These are phyloP conservation scores for Acholoe squamosa DNA, from an alignment of 2,888 invertebrate species.

Conservation along the genomic window DNA sequence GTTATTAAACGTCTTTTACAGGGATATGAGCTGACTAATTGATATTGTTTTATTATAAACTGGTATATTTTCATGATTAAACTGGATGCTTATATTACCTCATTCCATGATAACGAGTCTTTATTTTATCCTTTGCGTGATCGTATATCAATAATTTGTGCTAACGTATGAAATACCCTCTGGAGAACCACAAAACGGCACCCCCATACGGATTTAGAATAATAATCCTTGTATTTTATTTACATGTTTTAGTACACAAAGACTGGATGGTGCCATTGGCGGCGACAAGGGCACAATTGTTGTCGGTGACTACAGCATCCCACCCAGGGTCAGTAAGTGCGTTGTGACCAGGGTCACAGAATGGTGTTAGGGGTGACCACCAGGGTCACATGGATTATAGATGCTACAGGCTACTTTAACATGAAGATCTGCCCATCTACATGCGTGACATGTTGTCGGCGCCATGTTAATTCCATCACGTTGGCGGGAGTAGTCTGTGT, in stretches of 20 bases:
- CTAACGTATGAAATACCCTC: too few species aligned
- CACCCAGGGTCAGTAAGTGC: slow-evolving; percentile 30
- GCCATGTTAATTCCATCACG: slow-evolving; percentile 21
- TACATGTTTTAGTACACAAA: not conserved
- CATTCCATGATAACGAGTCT: too few species aligned
- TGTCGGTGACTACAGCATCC: not conserved
- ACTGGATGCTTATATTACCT: too few species aligned
- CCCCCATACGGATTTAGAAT: not conserved
- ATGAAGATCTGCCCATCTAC: slow-evolving; percentile 13
- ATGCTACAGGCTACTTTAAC: not conserved
- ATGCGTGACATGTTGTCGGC: slow-evolving; percentile 45
- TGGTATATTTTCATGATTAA: too few species aligned
- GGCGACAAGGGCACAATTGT: not conserved
- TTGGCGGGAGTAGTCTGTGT: slow-evolving; percentile 22
- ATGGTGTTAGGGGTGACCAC: slow-evolving; percentile 4
- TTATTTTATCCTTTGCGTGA: too few species aligned
- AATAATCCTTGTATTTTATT: slow-evolving; percentile 7
- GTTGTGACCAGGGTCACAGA: not conserved
- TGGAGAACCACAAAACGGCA: not conserved
- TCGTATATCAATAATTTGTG: too few species aligned
- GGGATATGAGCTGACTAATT: too few species aligned
- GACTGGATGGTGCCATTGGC: not conserved
- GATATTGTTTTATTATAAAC: too few species aligned
- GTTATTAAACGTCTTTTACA: too few species aligned
- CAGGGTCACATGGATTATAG: slow-evolving; percentile 47